These are phyloP conservation scores for Dicaeum eximium DNA, from an alignment of 2,113 vertebrate genomes.

Conservation along the genomic window DNA sequence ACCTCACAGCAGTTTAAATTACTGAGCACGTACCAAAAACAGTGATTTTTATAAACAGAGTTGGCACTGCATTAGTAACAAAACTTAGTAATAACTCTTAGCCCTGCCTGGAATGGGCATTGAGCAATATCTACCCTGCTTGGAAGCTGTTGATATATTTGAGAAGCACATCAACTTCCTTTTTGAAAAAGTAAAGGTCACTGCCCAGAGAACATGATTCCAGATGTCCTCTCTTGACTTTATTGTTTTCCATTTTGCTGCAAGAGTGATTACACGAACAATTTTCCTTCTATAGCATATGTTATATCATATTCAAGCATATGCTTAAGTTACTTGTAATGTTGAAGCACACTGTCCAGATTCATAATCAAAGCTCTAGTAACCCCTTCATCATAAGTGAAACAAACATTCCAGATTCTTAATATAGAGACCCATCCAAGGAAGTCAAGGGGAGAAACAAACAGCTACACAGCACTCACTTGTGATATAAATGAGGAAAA, in stretches of 20 bases:
- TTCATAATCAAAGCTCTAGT: neutral
- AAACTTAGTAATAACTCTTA: neutral
- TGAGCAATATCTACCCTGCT: neutral
- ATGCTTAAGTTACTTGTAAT: neutral
- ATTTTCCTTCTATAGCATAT: neutral
- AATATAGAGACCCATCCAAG: neutral
- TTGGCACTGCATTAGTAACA: neutral
- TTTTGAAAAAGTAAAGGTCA: neutral
- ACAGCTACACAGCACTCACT: neutral
- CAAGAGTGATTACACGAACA: neutral
- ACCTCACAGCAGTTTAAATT: neutral
- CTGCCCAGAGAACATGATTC: neutral
- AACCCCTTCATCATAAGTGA: neutral
- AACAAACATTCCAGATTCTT: neutral
- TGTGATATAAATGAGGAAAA: neutral
- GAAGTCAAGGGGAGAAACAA: neutral
- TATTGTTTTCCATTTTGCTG: neutral
- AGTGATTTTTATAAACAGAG: neutral
- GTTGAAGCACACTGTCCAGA: neutral
- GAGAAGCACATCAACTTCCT: neutral
- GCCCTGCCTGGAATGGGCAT: neutral
- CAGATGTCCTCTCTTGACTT: neutral
- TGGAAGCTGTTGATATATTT: neutral
- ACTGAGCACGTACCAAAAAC: neutral
- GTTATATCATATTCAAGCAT: neutral